Percentiles rank a stretch among this genome's conserved stretches.
phyloP scores from a whole-genome alignment of 2,888 invertebrate genomes.

The Rhingia campestris region DNA sequence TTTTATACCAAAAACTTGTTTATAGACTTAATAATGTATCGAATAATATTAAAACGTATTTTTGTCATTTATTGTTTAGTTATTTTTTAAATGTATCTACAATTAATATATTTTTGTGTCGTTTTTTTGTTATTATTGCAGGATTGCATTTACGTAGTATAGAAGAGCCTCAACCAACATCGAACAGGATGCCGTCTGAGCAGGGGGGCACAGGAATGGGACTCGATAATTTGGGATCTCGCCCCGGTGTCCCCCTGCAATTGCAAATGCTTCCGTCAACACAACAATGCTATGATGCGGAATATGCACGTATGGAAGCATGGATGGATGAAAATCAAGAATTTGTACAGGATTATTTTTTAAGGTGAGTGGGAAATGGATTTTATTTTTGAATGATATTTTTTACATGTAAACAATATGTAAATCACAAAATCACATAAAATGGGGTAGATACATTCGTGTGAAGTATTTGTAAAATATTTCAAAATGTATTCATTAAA shows the following conservation, averaged over 20 bases:
- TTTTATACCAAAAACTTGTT: no score
- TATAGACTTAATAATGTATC: no score
- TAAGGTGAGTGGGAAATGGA: constrained; percentile 86
- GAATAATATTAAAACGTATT: no score
- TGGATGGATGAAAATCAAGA: constrained; percentile 99
- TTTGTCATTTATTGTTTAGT: background rate
- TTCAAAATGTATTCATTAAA: no score
- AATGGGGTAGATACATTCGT: no score
- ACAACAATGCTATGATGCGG: constrained; percentile 88
- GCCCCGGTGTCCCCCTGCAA: constrained; percentile 83
- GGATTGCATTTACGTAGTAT: constrained; percentile 93
- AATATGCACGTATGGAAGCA: constrained; percentile 94
- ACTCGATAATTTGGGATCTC: constrained; percentile 85
- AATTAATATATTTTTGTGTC: constrained; percentile 12
- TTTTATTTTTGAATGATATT: background rate
- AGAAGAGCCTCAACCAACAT: constrained; percentile 87
- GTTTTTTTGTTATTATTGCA: constrained; percentile 80
- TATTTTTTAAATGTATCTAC: background rate
- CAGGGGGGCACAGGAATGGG: constrained; percentile 86
- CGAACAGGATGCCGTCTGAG: constrained; percentile 85
- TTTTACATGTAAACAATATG: background rate
- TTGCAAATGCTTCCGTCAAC: constrained; percentile 78
- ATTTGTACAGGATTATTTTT: constrained; percentile 96
- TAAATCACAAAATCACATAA: background rate
- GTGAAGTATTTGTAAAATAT: no score